Evolutionary conservation across 2,888 invertebrate species (phyloP).

Genomic region (Phyllotreta cruciferae): DNA sequence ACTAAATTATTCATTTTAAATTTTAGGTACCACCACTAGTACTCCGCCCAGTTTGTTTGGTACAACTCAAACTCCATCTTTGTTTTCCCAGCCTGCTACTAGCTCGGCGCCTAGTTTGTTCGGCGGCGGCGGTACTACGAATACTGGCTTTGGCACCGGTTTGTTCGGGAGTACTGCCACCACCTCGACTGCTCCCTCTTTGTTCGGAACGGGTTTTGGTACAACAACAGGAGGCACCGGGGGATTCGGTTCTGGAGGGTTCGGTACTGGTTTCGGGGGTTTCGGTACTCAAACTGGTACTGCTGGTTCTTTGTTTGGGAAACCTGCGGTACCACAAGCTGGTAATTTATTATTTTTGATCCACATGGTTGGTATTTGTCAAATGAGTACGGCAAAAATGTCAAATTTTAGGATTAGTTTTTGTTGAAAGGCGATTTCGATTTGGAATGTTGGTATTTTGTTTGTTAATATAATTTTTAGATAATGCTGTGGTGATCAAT

Average conservation of each 20-base stretch:
- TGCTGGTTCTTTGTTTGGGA: slow-evolving; percentile 49
- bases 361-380: slow-evolving; percentile 12
- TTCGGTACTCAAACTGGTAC: slow-evolving; percentile 38
- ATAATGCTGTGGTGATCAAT: too few species aligned
- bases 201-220: slow-evolving; percentile 56
- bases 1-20: too few species aligned
- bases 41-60: slow-evolving; percentile 50
- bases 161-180: slow-evolving; percentile 51
- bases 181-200: slow-evolving; percentile 49
- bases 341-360: slow-evolving; percentile 27
- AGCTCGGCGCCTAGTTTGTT: slow-evolving; percentile 50
- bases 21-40: too few species aligned
- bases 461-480: too few species aligned
- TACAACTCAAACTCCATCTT: slow-evolving; percentile 30
- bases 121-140: slow-evolving; percentile 31
- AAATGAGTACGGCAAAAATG: too few species aligned
- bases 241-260: slow-evolving; percentile 52
- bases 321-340: slow-evolving; percentile 60
- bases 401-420: too few species aligned
- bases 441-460: too few species aligned
- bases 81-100: slow-evolving; percentile 29
- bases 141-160: slow-evolving; percentile 48
- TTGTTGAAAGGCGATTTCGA: too few species aligned
- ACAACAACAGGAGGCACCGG: slow-evolving; percentile 61
- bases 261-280: slow-evolving; percentile 60